phyloP scores from a whole-genome alignment of 1,140 invertebrate species.

The Adoxophyes honmai region DNA sequence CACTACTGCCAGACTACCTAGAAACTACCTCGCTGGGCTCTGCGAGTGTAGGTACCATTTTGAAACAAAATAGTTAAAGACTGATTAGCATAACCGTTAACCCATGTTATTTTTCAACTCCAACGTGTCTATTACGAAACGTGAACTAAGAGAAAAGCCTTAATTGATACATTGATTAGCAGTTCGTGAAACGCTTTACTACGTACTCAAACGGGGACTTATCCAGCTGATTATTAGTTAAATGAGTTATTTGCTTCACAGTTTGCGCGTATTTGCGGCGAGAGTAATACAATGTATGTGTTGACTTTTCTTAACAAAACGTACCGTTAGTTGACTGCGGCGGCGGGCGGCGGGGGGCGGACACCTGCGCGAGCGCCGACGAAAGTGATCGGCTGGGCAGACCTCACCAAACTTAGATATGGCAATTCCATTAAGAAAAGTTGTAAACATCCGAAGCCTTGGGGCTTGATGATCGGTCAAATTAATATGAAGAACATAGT shows the following conservation, averaged over 20 bases:
- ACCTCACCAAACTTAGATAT: neutral
- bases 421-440: neutral
- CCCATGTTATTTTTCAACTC: neutral
- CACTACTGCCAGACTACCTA: too few relatives aligned
- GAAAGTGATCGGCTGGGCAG: conserved; percentile 42
- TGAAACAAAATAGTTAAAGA: neutral
- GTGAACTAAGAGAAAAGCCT: neutral
- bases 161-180: neutral
- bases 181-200: neutral
- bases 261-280: neutral
- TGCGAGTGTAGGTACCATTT: neutral
- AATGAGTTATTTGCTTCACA: neutral
- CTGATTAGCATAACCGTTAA: conserved; percentile 9
- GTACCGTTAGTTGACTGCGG: conserved; percentile 41
- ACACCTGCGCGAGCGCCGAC: conserved; percentile 45
- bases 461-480: too few relatives aligned
- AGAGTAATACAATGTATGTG: conserved; percentile 28
- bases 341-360: conserved; percentile 19
- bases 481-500: too few relatives aligned
- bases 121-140: conserved; percentile 6
- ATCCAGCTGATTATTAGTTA: conserved; percentile 8
- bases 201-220: neutral
- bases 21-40: too few relatives aligned
- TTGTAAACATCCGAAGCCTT: too few relatives aligned
- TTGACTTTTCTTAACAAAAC: conserved; percentile 57